Evolutionary conservation across 2,888 invertebrate species (phyloP), one percentile per base, ranked within the genome.

Genomic region (Smittia aterrima): DNA sequence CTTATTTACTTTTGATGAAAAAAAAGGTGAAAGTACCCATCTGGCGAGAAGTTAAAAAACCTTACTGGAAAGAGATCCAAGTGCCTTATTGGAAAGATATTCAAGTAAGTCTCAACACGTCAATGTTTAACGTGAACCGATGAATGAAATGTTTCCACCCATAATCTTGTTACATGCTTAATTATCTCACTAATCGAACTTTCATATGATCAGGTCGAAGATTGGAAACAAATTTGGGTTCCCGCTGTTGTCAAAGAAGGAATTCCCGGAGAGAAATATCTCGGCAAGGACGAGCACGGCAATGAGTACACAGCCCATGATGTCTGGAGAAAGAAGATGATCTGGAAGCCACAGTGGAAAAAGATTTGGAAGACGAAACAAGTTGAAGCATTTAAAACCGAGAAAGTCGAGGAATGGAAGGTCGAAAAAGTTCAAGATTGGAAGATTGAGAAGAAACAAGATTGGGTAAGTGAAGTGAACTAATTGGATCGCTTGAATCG

Each of bases 301-400:
- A 89, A 88, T 86, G 88, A 89, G 78, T 88, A 88, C 79, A 88
- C 87, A 32, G 87, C 88, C 76, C 89, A 88, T 80, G 89, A 87
- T 77, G 82, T 88, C 1, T 89, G 88, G 88, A 86, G 88, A 78
- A 90, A 90, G 80, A 89, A 88, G 77, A 84, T 90, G 79, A 85
- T 90, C 76, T 90, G 90, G 90, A 89, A 89, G 78, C 87, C 89
- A 0, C 84, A 86, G 6, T 90, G 89, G 89, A 88, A 88, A 78
- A 88, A 64, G 25, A 25, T 70, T 16, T 87, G 86, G 85, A 84
- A 82, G 74, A 86, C 85, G 0, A 86, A 85, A 74, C 86, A 87
- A 79, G 87, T 87, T 78, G 85, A 87, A 77, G 84, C 58, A 0
- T 72, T 40, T 38, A 58, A 25, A 24, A 72, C 62, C 16, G 86